phyloP scores from a whole-genome alignment of 1,140 invertebrate species.

The Drosophila littoralis region DNA sequence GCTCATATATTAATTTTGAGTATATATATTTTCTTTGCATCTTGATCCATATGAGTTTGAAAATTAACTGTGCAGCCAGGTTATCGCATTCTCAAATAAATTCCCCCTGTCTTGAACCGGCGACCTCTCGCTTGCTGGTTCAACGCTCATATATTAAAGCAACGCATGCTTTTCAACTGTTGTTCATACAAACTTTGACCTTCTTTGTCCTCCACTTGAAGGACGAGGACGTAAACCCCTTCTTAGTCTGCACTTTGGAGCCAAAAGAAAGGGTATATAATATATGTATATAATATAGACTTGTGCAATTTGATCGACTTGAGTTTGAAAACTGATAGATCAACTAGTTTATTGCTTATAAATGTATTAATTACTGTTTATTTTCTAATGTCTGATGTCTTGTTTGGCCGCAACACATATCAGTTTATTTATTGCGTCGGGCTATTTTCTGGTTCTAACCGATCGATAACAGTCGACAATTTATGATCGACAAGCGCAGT shows the following conservation, averaged over 20 bases:
- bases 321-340: constrained; percentile 28
- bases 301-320: constrained; percentile 18
- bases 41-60: constrained; percentile 11
- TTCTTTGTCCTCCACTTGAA: no score
- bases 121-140: no score
- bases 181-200: no score
- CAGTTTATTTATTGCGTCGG: constrained; percentile 20
- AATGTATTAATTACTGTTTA: constrained; percentile 41
- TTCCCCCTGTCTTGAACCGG: no score
- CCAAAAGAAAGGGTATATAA: background rate
- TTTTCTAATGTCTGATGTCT: constrained; percentile 16
- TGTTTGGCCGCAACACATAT: constrained; percentile 13
- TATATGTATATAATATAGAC: background rate
- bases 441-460: background rate
- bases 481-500: constrained; percentile 5
- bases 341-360: constrained; percentile 33
- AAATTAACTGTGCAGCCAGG: no score
- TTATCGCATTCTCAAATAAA: no score
- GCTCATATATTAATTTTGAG: no score
- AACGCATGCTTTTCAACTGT: no score
- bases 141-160: no score
- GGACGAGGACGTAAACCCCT: no score
- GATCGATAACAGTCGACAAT: constrained; percentile 23
- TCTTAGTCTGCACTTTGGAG: no score
- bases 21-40: no score